Conservation (phyloP, 2,888 invertebrate genomes). For the Drosophila flavopinicola region DNA sequence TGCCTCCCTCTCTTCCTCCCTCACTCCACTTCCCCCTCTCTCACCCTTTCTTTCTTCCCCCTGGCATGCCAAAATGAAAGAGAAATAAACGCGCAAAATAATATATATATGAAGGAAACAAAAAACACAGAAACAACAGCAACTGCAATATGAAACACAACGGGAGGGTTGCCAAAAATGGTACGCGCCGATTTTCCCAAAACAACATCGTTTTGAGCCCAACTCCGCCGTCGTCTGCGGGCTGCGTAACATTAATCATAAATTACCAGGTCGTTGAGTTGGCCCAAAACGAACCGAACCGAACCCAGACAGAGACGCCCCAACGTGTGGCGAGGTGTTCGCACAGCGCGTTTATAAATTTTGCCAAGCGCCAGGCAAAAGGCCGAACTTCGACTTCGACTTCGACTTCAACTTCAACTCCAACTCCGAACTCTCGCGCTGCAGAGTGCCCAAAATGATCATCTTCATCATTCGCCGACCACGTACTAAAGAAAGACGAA, state of each 20-base stretch:
- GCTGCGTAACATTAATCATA: slow-evolving; percentile 80
- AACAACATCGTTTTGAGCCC: slow-evolving; percentile 50
- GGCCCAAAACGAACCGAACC: slow-evolving; percentile 41
- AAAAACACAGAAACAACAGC: slow-evolving; percentile 4
- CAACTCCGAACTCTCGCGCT: slow-evolving; percentile 6
- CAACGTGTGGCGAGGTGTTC: slow-evolving; percentile 79
- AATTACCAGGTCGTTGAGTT: slow-evolving; percentile 82
- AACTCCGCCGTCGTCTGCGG: slow-evolving; percentile 23
- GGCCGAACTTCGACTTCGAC: slow-evolving; percentile 17
- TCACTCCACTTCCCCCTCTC: slow-evolving; percentile 6
- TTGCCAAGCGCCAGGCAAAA: slow-evolving; percentile 81
- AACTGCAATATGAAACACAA: slow-evolving; percentile 75
- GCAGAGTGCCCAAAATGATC: slow-evolving; percentile 64
- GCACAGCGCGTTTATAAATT: slow-evolving; percentile 81
- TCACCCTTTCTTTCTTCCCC: not conserved
- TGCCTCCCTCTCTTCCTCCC: slow-evolving; percentile 6
- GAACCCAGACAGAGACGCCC: slow-evolving; percentile 64
- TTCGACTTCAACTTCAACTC: not conserved
- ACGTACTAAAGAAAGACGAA: slow-evolving; percentile 60
- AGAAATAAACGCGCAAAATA: slow-evolving; percentile 19
- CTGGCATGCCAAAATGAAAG: slow-evolving; percentile 17
- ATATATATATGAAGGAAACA: not conserved
- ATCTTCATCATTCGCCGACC: slow-evolving; percentile 79
- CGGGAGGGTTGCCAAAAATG: slow-evolving; percentile 78
- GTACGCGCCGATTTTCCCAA: slow-evolving; percentile 69